phyloP scores from a whole-genome alignment of 2,888 invertebrate genomes.

The Rugalucina vietnamica region DNA sequence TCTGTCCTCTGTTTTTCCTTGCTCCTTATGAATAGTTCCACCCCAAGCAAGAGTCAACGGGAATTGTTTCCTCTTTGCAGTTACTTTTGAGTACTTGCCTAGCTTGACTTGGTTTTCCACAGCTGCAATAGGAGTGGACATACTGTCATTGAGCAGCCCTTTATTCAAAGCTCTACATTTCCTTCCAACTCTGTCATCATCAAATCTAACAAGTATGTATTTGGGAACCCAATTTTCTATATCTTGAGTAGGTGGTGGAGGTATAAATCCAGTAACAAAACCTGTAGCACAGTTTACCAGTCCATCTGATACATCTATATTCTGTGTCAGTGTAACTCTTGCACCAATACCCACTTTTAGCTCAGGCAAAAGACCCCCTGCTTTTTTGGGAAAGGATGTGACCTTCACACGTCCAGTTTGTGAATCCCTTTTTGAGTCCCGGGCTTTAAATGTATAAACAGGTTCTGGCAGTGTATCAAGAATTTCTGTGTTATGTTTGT shows the following conservation, averaged over 20 bases:
- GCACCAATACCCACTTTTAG: not conserved
- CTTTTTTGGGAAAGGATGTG: not conserved
- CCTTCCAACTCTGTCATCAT: not conserved
- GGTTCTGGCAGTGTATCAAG: not conserved
- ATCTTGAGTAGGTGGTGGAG: no score
- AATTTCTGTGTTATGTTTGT: not conserved
- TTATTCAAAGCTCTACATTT: not conserved
- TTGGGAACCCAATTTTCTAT: not conserved
- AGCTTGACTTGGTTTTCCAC: not conserved
- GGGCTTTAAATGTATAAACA: not conserved
- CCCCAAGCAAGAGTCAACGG: not conserved
- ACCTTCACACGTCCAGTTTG: no score
- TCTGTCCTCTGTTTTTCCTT: not conserved
- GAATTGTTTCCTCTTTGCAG: not conserved
- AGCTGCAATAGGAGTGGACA: not conserved
- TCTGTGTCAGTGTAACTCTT: not conserved
- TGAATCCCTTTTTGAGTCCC: not conserved
- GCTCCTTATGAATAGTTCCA: not conserved
- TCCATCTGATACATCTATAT: not conserved
- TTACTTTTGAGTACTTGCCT: not conserved
- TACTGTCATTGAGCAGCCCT: not conserved
- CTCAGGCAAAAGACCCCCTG: not conserved
- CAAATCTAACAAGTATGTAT: not conserved
- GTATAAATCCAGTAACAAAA: no score
- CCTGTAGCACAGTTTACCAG: not conserved